Evolutionary conservation across 2,113 vertebrate genomes (phyloP).

Genomic region (Atrichornis clamosus): DNA sequence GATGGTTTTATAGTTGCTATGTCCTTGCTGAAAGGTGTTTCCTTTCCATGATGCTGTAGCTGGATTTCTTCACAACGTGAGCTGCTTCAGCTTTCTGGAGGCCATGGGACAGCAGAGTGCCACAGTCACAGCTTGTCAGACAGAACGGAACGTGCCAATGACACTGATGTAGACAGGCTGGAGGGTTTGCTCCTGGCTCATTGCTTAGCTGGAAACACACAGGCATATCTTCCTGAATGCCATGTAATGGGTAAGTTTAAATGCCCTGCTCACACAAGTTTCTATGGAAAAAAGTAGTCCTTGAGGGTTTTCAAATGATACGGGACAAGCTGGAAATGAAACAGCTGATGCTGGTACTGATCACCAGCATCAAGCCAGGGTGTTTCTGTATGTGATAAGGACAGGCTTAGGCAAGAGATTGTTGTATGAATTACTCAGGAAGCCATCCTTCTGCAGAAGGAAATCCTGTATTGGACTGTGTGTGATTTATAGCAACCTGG

Average conservation of each 20-base stretch:
- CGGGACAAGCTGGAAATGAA: neutral
- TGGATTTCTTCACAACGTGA: neutral
- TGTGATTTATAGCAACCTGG: neutral
- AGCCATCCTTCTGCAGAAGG: slow-evolving; percentile 1
- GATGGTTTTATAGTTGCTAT: neutral
- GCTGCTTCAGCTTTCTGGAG: neutral
- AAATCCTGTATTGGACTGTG: slow-evolving; percentile 35
- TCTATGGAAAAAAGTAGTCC: neutral
- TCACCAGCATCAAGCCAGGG: neutral
- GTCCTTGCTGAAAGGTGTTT: neutral
- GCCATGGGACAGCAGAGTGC: neutral
- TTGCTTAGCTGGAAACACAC: neutral
- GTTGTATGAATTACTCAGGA: neutral
- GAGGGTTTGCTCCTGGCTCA: neutral
- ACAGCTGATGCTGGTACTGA: neutral
- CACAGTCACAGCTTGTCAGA: neutral
- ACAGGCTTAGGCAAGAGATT: neutral
- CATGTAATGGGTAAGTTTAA: neutral
- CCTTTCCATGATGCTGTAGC: neutral
- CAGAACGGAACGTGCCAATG: neutral
- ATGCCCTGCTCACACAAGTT: neutral
- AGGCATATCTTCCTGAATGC: neutral
- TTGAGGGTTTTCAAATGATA: neutral
- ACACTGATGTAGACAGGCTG: neutral
- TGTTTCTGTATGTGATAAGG: neutral